These are phyloP conservation scores for Trachelus stipa DNA, from an alignment of 2,888 invertebrate species.

Conservation along the genomic window DNA sequence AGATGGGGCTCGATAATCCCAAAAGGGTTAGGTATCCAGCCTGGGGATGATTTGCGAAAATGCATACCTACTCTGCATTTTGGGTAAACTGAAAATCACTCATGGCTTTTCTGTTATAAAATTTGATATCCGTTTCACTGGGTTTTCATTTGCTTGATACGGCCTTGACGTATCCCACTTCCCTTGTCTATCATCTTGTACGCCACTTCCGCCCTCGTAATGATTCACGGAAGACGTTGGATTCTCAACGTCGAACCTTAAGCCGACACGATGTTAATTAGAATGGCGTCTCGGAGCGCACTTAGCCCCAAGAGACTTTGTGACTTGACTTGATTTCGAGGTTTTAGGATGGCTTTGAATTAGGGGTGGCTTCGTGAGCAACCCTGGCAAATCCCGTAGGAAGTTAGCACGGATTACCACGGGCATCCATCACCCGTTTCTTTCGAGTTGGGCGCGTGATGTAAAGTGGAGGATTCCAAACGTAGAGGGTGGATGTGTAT, in stretches of 20 bases:
- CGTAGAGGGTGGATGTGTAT: conserved; percentile 1
- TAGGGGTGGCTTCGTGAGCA: conserved; percentile 46
- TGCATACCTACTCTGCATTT: conserved; percentile 25
- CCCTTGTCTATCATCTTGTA: background rate
- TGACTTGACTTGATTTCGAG: conserved; percentile 64
- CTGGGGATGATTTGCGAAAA: conserved; percentile 58
- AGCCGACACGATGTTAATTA: conserved; percentile 66
- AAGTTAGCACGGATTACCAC: conserved; percentile 64
- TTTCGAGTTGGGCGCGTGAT: conserved; percentile 38
- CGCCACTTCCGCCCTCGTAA: conserved; percentile 36
- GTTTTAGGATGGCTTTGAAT: conserved; percentile 52
- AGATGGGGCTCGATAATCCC: conserved; percentile 64
- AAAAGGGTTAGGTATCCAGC: conserved; percentile 51
- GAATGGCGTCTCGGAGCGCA: conserved; percentile 51
- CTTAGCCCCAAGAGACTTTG: conserved; percentile 53
- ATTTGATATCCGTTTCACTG: conserved; percentile 15
- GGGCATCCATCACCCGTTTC: conserved; percentile 64
- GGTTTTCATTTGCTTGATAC: conserved; percentile 2
- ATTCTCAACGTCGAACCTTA: conserved; percentile 41
- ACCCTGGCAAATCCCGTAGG: conserved; percentile 59
- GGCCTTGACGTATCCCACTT: conserved; percentile 13
- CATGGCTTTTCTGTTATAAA: conserved; percentile 22
- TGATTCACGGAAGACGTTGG: conserved; percentile 52
- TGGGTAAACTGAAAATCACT: conserved; percentile 2
- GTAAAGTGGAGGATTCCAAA: conserved; percentile 9